These are phyloP conservation scores for Nectonema munidae DNA, from an alignment of 2,888 invertebrate species.

Conservation along the genomic window DNA sequence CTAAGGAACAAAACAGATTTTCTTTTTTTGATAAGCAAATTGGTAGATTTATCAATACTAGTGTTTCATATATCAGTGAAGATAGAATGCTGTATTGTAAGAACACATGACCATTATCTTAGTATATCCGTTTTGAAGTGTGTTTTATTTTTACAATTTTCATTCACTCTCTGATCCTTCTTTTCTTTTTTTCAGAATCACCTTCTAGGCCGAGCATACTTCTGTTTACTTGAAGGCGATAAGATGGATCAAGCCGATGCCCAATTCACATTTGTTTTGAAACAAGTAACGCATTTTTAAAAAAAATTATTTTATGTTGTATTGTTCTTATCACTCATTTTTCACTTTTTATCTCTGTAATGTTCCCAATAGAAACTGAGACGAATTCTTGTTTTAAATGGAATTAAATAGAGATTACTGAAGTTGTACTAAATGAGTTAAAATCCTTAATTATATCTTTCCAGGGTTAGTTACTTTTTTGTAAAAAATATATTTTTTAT, in stretches of 20 bases:
- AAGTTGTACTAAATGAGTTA: too few species aligned
- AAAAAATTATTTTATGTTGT: slow-evolving; percentile 7
- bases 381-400: too few species aligned
- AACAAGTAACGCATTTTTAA: slow-evolving; percentile 26
- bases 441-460: neutral
- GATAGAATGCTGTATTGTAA: too few species aligned
- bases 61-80: too few species aligned
- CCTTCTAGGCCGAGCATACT: slow-evolving; percentile 79
- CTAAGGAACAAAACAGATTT: too few species aligned
- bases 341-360: neutral
- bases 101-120: too few species aligned
- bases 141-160: neutral
- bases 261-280: slow-evolving; percentile 90
- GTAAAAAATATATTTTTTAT: neutral
- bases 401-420: too few species aligned
- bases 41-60: too few species aligned
- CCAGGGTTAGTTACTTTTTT: neutral
- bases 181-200: slow-evolving; percentile 45
- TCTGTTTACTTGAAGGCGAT: slow-evolving; percentile 81
- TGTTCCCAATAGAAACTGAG: neutral
- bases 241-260: slow-evolving; percentile 99
- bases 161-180: too few species aligned
- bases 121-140: slow-evolving; percentile 1
- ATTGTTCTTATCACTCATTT: neutral
- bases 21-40: too few species aligned